Conservation (phyloP, 2,888 invertebrate species). For the Aradus depressus region DNA sequence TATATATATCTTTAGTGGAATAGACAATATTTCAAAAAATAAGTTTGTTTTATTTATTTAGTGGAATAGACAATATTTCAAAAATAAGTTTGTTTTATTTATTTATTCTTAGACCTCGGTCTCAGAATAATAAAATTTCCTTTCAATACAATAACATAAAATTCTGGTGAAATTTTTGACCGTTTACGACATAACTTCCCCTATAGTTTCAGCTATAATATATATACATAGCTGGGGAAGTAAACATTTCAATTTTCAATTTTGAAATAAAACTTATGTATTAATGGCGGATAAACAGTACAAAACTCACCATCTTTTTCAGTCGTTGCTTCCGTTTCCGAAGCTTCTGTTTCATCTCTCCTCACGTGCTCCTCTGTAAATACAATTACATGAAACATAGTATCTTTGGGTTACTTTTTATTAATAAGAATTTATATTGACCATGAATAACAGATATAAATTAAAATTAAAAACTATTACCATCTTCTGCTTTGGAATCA, state of each 20-base stretch:
- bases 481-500: neutral
- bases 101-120: no score
- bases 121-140: no score
- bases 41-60: no score
- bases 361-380: neutral
- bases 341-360: neutral
- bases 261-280: neutral
- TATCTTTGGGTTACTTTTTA: neutral
- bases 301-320: constrained; percentile 4
- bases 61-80: no score
- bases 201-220: neutral
- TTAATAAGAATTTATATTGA: neutral
- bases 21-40: no score
- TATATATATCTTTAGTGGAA: no score
- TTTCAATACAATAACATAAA: no score
- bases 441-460: no score
- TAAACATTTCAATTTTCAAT: neutral
- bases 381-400: neutral
- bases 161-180: no score
- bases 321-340: neutral
- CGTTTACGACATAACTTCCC: no score
- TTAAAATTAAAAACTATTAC: neutral
- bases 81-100: no score
- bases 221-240: neutral
- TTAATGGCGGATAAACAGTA: no score